Evolutionary conservation across 2,888 invertebrate genomes (phyloP), one percentile per base, ranked within the genome.

Genomic region (Tipula confusa): DNA sequence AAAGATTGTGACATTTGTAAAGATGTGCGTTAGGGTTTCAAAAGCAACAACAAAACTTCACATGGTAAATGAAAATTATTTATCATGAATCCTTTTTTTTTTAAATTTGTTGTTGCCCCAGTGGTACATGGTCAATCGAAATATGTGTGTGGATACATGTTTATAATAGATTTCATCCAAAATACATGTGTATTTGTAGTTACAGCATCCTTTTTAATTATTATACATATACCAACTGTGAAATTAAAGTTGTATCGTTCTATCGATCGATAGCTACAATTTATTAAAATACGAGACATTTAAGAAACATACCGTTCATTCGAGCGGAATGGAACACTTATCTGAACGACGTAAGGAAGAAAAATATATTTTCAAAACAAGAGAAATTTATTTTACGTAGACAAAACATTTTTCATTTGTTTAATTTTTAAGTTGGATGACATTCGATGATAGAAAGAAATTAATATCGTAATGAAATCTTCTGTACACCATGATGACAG

Each of bases 381-480:
- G 7, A 24, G 3, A 18, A 18, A 64, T 11, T 24, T 6, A 24
- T 9, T 64, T 64, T 4, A 15, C 43, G 64, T 24, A 18, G 24
- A 24, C 64, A 64, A 24, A 64, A 24, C 64, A 64, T 64, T 24
- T 11, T 64, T 18, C 24, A n/a, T 64, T 24, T 9, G 64, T 64
- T 24, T 11, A 64, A 2, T n/a, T n/a, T n/a, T n/a, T 3, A 43
- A 15, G 43, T 1, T 64, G 64, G 18, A 24, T 64, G 64, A 64
- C 24, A 24, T 24, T 24, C 64, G 64, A 64, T 24, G 64, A 64
- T 64, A 11, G 64, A 64, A 64, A 64, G 64, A 64, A 64, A 64
- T 64, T 64, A 64, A 64, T 64, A 64, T 18, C 64, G 18, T 64
- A 64, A 64, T 64, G 64, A 64, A 64, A 64, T 64, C 64, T 64